Base-by-base conservation (phyloP, 2,113 vertebrate genomes). In the Tamias sibiricus region DNA sequence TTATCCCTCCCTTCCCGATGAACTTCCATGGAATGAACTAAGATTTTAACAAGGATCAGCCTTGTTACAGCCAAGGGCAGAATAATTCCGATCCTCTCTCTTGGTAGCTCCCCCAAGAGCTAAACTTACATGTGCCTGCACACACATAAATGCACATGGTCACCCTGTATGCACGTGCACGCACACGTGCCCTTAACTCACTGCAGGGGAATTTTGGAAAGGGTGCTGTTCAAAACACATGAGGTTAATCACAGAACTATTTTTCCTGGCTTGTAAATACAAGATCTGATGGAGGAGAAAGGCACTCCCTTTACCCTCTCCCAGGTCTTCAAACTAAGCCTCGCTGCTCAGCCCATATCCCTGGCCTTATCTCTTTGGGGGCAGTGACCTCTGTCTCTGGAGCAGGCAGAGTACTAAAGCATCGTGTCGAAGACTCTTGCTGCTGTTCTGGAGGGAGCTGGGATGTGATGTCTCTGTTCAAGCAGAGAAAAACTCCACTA, bases 131-230 rank as follows among this genome's bases (percentile, higher is more conserved):
- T 2, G 22, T 14, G 35, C 6, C 19, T 8, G 20, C 35, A 66
- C 64, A 49, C 44, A 26, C 28, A 0, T 12, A 49, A 3, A 6
- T 6, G 16, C 8, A 26, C 52, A 47, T 47, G n/a, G 49, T 49
- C 32, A 49, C 42, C 0, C 72, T 17, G 59, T 10, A 24, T 26
- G 2, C 57, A 57, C 24, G 8, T 44, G 54, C 40, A 47, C 66
- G 52, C 57, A 64, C 47, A 0, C 49, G 6, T 37, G 37, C 71
- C 69, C 40, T 82, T 83, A 75, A 82, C 35, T 87, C 32, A 35
- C 32, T 85, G 54, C 62, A 40, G 69, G 47, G 77, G 82, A 86
- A 37, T 62, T 93, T 90, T 79, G 90, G 80, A 82, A 69, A 87
- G 9, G 44, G 42, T 68, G 42, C n/a, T 57, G 40, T 17, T 90